Conservation (phyloP, 2,888 invertebrate species). For the Blastobasis adustella region DNA sequence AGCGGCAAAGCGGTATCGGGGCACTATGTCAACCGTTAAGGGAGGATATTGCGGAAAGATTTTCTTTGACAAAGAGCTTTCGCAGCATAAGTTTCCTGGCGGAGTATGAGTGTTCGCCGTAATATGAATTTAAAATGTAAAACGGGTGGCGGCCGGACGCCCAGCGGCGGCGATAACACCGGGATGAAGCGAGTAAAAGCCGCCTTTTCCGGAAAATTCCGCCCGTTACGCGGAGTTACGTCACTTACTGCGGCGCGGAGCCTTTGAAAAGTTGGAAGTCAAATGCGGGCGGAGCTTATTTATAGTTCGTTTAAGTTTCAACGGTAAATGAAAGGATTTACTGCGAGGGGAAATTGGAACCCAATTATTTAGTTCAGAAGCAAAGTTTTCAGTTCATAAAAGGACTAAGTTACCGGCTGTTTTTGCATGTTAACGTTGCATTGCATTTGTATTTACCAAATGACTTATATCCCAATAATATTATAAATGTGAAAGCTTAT, state of each 20-base stretch:
- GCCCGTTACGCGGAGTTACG: conserved; percentile 28
- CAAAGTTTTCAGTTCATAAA: too few species aligned
- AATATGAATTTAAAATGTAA: conserved; percentile 52
- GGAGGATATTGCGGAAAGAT: conserved; percentile 35
- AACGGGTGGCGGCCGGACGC: conserved; percentile 31
- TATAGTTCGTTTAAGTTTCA: conserved; percentile 2
- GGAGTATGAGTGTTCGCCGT: conserved; percentile 25
- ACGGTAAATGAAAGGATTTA: neutral
- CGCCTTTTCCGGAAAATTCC: conserved; percentile 38
- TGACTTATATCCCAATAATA: too few species aligned
- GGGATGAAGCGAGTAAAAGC: conserved; percentile 33
- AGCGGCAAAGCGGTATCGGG: conserved; percentile 16
- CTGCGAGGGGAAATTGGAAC: too few species aligned
- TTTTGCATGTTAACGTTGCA: too few species aligned
- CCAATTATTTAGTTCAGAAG: too few species aligned
- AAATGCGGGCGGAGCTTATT: conserved; percentile 19
- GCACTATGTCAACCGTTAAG: conserved; percentile 19
- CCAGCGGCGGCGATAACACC: conserved; percentile 34
- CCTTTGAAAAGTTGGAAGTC: conserved; percentile 26
- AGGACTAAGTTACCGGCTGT: too few species aligned
- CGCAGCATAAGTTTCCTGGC: conserved; percentile 25
- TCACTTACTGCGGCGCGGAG: conserved; percentile 22
- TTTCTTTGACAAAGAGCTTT: conserved; percentile 31
- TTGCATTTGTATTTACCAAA: too few species aligned
- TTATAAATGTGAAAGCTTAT: too few species aligned